Evolutionary conservation across 2,797 vertebrate species (phyloP).

Genomic region (Melanotaenia maccullochi): DNA sequence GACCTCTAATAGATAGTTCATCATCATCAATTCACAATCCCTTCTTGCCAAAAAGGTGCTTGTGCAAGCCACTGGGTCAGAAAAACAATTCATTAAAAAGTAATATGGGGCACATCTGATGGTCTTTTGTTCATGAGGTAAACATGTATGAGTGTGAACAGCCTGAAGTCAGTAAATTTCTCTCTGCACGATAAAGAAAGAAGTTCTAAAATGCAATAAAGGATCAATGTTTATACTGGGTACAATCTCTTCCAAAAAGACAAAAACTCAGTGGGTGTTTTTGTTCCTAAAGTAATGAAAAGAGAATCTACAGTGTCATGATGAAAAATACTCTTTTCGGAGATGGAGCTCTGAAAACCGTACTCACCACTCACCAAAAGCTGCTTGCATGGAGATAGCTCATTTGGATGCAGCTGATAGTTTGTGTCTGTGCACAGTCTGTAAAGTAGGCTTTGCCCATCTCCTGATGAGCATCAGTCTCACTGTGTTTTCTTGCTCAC

Average conservation of each 20-base stretch:
- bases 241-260: not conserved
- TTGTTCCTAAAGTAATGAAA: slow-evolving; percentile 27
- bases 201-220: not conserved
- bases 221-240: not conserved
- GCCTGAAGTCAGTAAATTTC: not conserved
- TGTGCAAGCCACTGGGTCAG: slow-evolving; percentile 33
- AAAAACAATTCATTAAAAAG: slow-evolving; percentile 63
- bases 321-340: slow-evolving; percentile 37
- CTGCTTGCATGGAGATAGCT: slow-evolving; percentile 42
- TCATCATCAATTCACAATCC: slow-evolving; percentile 41
- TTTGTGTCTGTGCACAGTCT: slow-evolving; percentile 40
- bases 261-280: not conserved
- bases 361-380: slow-evolving; percentile 21
- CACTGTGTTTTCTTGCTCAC: slow-evolving; percentile 22
- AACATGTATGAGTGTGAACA: slow-evolving; percentile 15
- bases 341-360: slow-evolving; percentile 44
- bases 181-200: not conserved
- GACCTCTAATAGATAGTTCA: slow-evolving; percentile 47
- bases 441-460: slow-evolving; percentile 31
- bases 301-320: slow-evolving; percentile 37
- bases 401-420: slow-evolving; percentile 53
- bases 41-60: slow-evolving; percentile 37
- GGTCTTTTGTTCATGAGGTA: slow-evolving; percentile 22
- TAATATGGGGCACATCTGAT: slow-evolving; percentile 28
- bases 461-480: slow-evolving; percentile 29